A percentile compares a stretch with the other conserved stretches of the same genome.
These are phyloP conservation scores for Otolemur garnettii DNA, from an alignment of 2,113 vertebrate species.

Conservation along the genomic window DNA sequence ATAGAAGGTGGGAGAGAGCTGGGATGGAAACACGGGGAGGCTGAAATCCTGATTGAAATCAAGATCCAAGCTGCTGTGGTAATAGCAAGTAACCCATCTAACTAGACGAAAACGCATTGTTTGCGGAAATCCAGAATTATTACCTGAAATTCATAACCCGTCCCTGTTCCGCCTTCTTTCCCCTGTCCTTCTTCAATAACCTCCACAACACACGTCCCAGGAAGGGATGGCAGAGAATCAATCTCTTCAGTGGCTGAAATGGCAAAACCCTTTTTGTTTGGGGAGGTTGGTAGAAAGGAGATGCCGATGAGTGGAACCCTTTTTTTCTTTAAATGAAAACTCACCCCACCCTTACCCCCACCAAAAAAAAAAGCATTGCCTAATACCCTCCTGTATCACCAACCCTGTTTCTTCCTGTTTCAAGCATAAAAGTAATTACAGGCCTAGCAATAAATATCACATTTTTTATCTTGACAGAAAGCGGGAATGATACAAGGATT, in stretches of 20 bases:
- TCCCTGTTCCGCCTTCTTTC: not conserved
- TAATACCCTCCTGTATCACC: constrained; percentile 11
- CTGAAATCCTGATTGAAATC: not conserved
- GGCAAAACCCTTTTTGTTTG: not conserved
- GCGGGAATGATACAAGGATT: constrained; percentile 54
- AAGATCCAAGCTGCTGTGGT: not conserved
- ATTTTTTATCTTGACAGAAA: constrained; percentile 76
- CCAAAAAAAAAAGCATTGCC: not conserved
- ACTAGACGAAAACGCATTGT: not conserved
- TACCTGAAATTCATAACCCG: not conserved
- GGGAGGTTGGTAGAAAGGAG: not conserved
- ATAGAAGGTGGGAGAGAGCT: not conserved
- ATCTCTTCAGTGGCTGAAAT: not conserved
- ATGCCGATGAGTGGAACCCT: not conserved
- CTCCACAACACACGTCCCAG: not conserved
- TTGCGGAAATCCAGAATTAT: constrained; percentile 17
- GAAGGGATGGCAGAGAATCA: not conserved
- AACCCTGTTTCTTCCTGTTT: constrained; percentile 50
- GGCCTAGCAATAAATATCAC: constrained; percentile 54
- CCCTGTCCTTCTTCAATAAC: not conserved
- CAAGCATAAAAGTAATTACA: constrained; percentile 71
- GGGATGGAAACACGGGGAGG: rapidly evolving
- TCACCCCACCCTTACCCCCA: not conserved
- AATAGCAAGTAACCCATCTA: not conserved
- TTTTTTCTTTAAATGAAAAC: not conserved